Evolutionary conservation across 2,113 vertebrate species (phyloP), one percentile per base, ranked within the genome.

Genomic region (Cygnus atratus): DNA sequence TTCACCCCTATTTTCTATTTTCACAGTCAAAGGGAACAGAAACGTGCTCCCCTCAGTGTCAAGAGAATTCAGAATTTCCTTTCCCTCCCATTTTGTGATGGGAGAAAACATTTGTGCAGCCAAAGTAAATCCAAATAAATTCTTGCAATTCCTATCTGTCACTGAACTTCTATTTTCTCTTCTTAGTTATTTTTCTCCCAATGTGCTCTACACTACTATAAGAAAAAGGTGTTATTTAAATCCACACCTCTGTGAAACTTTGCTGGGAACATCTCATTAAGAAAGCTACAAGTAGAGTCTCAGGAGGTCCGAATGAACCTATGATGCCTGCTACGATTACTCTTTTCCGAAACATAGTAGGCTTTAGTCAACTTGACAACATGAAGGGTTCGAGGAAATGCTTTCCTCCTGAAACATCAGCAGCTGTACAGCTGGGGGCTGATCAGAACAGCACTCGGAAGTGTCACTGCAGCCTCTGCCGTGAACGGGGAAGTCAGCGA

Each of bases 311-410:
- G 14, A 73, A 91, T 20, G 43, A 81, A 61, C 22, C 66, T 52
- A 4, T 25, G 54, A 84, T 46, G 50, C 43, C 52, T 84, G 31
- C n/a, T 72, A 43, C 0, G 0, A 70, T 37, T 39, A 68, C 78
- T 33, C 37, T 75, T 43, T 94, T 58, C 81, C 80, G 76, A 92
- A 96, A 76, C 71, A 26, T 12, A 41, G 86, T 29, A 70, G 80
- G 48, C 87, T 87, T 95, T 88, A 91, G 77, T 87, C 86, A 93
- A n/a, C 62, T 84, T 89, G 84, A 94, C 70, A 87, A 82, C 87
- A 73, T 39, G 90, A 87, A 72, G 54, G 18, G 48, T 68, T 82
- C 68, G 76, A 94, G 81, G 91, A 92, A 97, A 67, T 54, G 35
- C 48, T 95, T 88, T 66, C 28, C 39, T 78, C 28, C 89, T 72